Evolutionary conservation across 2,888 invertebrate species (phyloP).

Genomic region (Platynereis dumerilii): DNA sequence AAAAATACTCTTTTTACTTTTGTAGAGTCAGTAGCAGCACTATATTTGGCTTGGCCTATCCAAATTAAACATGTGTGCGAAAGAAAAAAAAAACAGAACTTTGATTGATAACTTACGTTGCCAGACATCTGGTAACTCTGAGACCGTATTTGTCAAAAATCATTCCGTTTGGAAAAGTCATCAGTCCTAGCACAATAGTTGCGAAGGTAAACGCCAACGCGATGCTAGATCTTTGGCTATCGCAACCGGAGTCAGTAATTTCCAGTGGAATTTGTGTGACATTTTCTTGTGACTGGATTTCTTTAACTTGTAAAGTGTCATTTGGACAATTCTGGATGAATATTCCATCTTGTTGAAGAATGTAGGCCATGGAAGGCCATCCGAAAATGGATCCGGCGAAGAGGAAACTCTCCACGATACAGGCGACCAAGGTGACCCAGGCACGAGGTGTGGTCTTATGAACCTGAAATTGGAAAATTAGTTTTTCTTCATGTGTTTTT

Average conservation of each 20-base stretch:
- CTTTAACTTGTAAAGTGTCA: background rate
- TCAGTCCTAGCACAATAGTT: background rate
- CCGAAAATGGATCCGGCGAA: constrained; percentile 11
- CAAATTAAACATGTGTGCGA: too few species aligned
- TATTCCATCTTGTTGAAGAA: background rate
- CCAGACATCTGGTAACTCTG: background rate
- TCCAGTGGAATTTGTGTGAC: too few species aligned
- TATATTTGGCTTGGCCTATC: too few species aligned
- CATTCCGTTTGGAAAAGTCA: background rate
- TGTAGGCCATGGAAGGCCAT: constrained; percentile 12
- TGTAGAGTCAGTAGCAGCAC: too few species aligned
- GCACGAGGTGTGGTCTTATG: too few species aligned
- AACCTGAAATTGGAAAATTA: too few species aligned
- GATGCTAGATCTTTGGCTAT: background rate
- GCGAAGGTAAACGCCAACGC: constrained; percentile 2
- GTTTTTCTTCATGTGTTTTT: too few species aligned
- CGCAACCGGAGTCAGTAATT: background rate
- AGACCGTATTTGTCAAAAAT: constrained; percentile 9
- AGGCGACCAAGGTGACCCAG: background rate
- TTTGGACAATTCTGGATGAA: background rate
- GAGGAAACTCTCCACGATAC: constrained; percentile 3
- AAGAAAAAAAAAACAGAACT: too few species aligned
- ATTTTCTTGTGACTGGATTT: too few species aligned
- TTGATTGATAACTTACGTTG: constrained; percentile 17
- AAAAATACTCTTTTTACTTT: too few species aligned